Base-by-base conservation (phyloP, 2,888 invertebrate species). In the Mesorhabditis belari region DNA sequence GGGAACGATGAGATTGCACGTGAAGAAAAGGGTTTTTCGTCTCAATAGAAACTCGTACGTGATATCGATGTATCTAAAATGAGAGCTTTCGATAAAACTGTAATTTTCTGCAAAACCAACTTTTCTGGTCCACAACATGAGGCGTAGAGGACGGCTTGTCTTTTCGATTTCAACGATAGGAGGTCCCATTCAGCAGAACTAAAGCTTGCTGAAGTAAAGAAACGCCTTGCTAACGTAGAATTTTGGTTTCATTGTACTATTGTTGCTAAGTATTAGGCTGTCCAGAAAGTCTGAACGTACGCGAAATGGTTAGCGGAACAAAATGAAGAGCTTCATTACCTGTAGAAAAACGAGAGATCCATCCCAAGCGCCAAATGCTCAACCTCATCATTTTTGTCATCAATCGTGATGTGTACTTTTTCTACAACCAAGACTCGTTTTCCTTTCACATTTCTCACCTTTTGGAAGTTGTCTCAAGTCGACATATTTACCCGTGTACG, bases 181-280 rank as follows among this genome's bases (percentile, higher is more conserved):
- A 81, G 65, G 57, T 81, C 81, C 81, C 81, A 81, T 61, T 81
- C 81, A 0, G 81, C 81, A 9, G 79, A 81, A 59, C 79, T 79
- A 56, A 49, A 70, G 55, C 25, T 26, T 6, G 19, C 50, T 17
- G 6, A 35, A 35, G n/a, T 35, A 35, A 35, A 12, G 35, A 35
- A 12, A 35, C 6, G 17, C 6, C n/a, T n/a, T n/a, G n/a, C n/a
- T n/a, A n/a, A n/a, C n/a, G n/a, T n/a, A n/a, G n/a, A n/a, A n/a
- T n/a, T n/a, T n/a, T n/a, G n/a, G n/a, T n/a, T n/a, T n/a, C n/a
- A n/a, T n/a, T n/a, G n/a, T n/a, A n/a, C n/a, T n/a, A n/a, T n/a
- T n/a, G n/a, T n/a, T n/a, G n/a, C n/a, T n/a, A n/a, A n/a, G n/a
- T n/a, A n/a, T n/a, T n/a, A n/a, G n/a, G n/a, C n/a, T n/a, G n/a